Evolutionary conservation across 2,113 vertebrate species (phyloP).

Genomic region (Brienomyrus brachyistius): DNA sequence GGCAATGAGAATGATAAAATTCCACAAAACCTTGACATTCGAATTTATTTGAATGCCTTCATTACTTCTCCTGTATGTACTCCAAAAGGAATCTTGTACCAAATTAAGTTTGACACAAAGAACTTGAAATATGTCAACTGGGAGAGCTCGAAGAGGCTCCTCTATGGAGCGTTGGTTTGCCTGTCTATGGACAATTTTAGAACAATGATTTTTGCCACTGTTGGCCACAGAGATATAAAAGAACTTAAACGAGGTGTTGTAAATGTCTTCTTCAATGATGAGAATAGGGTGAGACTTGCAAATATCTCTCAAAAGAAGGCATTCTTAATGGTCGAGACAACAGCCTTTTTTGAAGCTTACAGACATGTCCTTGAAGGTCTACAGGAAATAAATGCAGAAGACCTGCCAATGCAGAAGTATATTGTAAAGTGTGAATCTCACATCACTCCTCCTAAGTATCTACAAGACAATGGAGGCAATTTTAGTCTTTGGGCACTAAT

Average conservation of each 20-base stretch:
- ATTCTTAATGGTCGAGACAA: conserved; percentile 44
- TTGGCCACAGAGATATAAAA: conserved; percentile 22
- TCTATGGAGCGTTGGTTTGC: conserved; percentile 40
- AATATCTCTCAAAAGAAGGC: background rate
- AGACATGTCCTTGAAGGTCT: conserved; percentile 42
- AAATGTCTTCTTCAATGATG: conserved; percentile 26
- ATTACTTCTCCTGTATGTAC: conserved; percentile 22
- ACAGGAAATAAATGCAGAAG: conserved; percentile 27
- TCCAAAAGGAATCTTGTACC: conserved; percentile 26
- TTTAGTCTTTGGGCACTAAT: conserved; percentile 21
- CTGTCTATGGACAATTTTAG: conserved; percentile 36
- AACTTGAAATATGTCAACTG: conserved; percentile 24
- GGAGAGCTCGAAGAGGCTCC: conserved; percentile 34
- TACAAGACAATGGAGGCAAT: background rate
- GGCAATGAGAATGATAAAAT: background rate
- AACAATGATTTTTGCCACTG: conserved; percentile 42
- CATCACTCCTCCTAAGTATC: conserved; percentile 30
- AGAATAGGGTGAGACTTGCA: conserved; percentile 12
- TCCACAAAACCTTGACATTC: conserved; percentile 17
- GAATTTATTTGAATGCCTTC: conserved; percentile 26
- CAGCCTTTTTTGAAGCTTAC: conserved; percentile 45
- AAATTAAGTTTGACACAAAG: conserved; percentile 19
- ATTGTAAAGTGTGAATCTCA: conserved; percentile 29
- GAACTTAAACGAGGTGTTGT: conserved; percentile 20
- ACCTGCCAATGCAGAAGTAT: conserved; percentile 39